Base-by-base conservation (phyloP, 2,888 invertebrate genomes). In the Rhingia rostrata region DNA sequence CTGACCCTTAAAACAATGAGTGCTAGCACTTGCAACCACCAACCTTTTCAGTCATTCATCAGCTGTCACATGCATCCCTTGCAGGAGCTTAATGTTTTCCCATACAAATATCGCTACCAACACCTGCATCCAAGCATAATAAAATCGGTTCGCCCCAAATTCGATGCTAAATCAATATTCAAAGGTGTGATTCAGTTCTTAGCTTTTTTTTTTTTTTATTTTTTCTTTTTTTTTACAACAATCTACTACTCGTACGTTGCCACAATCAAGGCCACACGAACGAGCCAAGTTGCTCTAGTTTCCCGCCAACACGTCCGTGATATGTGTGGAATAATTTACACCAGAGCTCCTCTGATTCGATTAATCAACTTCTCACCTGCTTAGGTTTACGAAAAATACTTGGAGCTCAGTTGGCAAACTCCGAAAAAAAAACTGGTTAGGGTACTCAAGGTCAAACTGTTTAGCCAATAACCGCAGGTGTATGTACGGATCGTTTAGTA, bases 401-500 rank as follows among this genome's bases (percentile, higher is more conserved):
- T n/a, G 5, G 37, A 45, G 7, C n/a, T 2, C 5, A 30, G 54
- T 9, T 3, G 41, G 4, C 39, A 37, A 61, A n/a, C 41, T 22
- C 2, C 22, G 22, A 30, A 66, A 53, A 54, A 72, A 54, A 35
- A 74, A 69, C 74, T 80, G 74, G 74, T 80, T 69, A 69, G 49
- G 49, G 33, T 35, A 67, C 35, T 64, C 75, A 81, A 81, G 81
- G 81, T 75, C 81, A 75, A 75, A 81, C 12, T 70, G 64, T 75
- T 81, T 81, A 81, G 64, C 75, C 75, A 75, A 70, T 75, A 81
- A 81, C 81, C 81, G 81, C 81, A 81, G 81, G 81, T 81, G 73
- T 54, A 73, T 63, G 10, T 2, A 45, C 43, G 33, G 53, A 7
- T 51, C 45, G 45, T 75, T 81, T 81, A 75, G 75, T 64, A 81